Percentiles rank a stretch among this genome's conserved stretches.
These are phyloP conservation scores for Chrysaora quinquecirrha DNA, from an alignment of 30 jellyfish, hydroid and myxozoan species.

Conservation along the genomic window DNA sequence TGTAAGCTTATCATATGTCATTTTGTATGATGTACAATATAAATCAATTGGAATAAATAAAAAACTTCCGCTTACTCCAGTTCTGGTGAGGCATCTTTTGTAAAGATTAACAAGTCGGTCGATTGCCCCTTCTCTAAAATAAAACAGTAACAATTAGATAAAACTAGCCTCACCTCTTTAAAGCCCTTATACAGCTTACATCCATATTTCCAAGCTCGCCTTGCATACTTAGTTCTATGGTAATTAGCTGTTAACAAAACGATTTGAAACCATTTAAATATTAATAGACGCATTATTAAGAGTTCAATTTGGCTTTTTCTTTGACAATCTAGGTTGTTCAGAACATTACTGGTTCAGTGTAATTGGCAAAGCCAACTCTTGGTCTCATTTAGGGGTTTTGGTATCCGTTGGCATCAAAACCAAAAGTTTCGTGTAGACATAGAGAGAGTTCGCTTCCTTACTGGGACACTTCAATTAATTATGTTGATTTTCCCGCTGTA, in stretches of 20 bases:
- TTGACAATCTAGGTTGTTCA: too few relatives aligned
- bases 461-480: too few relatives aligned
- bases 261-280: neutral
- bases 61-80: constrained; percentile 76
- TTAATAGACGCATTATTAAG: too few relatives aligned
- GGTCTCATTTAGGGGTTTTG: too few relatives aligned
- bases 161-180: neutral
- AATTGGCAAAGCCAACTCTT: too few relatives aligned
- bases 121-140: constrained; percentile 93
- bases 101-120: constrained; percentile 85
- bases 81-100: constrained; percentile 74
- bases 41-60: neutral
- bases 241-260: neutral
- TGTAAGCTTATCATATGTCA: neutral
- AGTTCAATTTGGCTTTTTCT: too few relatives aligned
- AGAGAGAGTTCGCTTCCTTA: too few relatives aligned
- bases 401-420: too few relatives aligned
- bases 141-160: neutral
- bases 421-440: too few relatives aligned
- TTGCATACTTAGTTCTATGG: neutral
- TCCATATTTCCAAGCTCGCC: neutral
- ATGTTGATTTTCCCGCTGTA: too few relatives aligned
- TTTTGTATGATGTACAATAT: neutral
- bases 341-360: too few relatives aligned
- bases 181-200: neutral